A percentile compares a stretch with the other conserved stretches of the same genome.
These are phyloP conservation scores for Danaus chrysippus DNA, from an alignment of 2,888 invertebrate species.

Conservation along the genomic window DNA sequence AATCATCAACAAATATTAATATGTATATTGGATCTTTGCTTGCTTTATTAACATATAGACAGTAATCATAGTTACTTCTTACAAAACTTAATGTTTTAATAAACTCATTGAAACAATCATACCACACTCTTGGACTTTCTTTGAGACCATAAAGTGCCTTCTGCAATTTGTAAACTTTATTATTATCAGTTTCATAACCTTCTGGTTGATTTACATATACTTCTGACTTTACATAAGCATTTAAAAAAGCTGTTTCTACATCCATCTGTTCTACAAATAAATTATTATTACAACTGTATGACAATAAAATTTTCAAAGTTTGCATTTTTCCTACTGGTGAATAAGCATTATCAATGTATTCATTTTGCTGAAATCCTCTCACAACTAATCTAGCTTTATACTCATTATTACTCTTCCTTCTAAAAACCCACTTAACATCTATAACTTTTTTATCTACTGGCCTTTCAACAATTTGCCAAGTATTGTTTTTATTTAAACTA, in stretches of 20 bases:
- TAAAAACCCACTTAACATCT: constrained; percentile 43
- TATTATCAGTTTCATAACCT: constrained; percentile 35
- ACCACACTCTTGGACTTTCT: constrained; percentile 36
- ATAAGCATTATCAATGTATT: constrained; percentile 26
- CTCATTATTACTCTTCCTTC: constrained; percentile 35
- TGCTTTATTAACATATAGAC: constrained; percentile 32
- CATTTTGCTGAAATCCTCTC: constrained; percentile 23
- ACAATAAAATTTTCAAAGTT: constrained; percentile 40
- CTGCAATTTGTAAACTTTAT: constrained; percentile 40
- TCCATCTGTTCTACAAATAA: constrained; percentile 30
- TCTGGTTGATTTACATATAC: constrained; percentile 39
- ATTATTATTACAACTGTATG: no score
- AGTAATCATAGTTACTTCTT: constrained; percentile 35
- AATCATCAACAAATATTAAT: constrained; percentile 35
- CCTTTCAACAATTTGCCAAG: no score
- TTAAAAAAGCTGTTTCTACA: constrained; percentile 41
- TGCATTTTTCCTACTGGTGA: constrained; percentile 39
- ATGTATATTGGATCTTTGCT: constrained; percentile 33
- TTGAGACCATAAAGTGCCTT: constrained; percentile 38
- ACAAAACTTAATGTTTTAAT: constrained; percentile 29
- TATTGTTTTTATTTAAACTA: no score
- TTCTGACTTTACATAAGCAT: constrained; percentile 34
- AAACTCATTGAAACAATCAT: constrained; percentile 33
- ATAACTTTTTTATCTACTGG: no score
- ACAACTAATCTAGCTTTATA: constrained; percentile 23